Percentiles rank a stretch among this genome's conserved stretches.
Evolutionary conservation across 2,888 invertebrate genomes (phyloP).

Genomic region (Leptopilina myrica): DNA sequence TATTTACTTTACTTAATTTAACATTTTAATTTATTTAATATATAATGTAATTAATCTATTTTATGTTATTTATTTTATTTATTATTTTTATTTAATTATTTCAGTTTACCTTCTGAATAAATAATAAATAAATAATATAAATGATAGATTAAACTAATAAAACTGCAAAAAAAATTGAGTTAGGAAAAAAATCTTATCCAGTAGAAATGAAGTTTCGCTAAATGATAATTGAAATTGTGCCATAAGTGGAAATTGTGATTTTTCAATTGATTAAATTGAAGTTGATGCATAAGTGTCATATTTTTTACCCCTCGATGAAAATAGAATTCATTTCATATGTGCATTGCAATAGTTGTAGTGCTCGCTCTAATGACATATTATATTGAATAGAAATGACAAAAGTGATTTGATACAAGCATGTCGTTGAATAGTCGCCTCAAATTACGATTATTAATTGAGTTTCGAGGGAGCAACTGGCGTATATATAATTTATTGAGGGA

Average conservation of each 20-base stretch:
- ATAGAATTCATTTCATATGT: constrained; percentile 6
- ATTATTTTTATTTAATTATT: no score
- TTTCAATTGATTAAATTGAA: not conserved
- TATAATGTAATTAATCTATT: no score
- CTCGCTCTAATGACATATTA: constrained; percentile 4
- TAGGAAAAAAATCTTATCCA: no score
- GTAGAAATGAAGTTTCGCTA: no score
- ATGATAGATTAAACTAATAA: no score
- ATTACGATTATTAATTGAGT: constrained; percentile 76
- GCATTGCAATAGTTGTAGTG: not conserved
- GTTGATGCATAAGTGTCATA: not conserved
- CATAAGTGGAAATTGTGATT: not conserved
- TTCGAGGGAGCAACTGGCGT: constrained; percentile 62
- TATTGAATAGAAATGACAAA: constrained; percentile 34
- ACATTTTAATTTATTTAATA: no score
- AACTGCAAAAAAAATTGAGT: no score
- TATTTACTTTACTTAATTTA: no score
- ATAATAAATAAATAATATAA: no score
- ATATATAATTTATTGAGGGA: not conserved
- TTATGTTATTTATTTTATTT: no score
- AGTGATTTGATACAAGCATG: constrained; percentile 27
- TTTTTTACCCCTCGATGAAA: not conserved
- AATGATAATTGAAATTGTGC: no score
- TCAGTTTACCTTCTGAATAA: no score
- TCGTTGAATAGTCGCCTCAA: constrained; percentile 57